A percentile compares a stretch with the other conserved stretches of the same genome.
Conservation (phyloP, 2,888 invertebrate species). For the Eretmocerus hayati region DNA sequence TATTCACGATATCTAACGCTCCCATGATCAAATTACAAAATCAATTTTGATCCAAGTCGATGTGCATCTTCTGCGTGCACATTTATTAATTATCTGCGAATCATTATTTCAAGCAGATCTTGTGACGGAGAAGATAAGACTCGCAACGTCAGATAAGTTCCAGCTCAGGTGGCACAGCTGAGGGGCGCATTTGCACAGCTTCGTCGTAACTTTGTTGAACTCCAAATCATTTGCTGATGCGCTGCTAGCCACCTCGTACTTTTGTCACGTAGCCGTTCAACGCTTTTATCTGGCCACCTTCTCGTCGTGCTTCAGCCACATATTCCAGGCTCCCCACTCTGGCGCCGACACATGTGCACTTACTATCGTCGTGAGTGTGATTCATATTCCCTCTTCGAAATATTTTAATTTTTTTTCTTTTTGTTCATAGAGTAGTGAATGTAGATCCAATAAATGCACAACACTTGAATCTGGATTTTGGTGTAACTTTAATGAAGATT, state of each 20-base stretch:
- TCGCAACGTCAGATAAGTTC: conserved; percentile 64
- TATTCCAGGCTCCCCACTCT: conserved; percentile 48
- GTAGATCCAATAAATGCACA: no score
- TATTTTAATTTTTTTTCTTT: no score
- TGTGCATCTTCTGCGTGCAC: no score
- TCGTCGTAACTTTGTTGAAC: conserved; percentile 68
- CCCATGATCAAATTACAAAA: no score
- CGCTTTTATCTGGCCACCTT: conserved; percentile 78
- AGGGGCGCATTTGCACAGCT: conserved; percentile 72
- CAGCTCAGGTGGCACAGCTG: conserved; percentile 87
- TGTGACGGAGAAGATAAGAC: conserved; percentile 49
- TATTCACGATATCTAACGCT: no score
- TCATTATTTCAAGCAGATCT: no score
- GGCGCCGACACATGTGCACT: conserved; percentile 45
- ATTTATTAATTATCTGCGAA: no score
- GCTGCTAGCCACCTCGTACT: conserved; percentile 69
- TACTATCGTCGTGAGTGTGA: conserved; percentile 43
- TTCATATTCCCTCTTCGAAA: no score
- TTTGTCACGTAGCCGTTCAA: conserved; percentile 78
- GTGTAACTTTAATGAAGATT: no score
- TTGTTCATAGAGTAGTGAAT: no score
- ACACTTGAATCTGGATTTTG: no score
- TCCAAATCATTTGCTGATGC: conserved; percentile 80
- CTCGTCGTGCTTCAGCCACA: conserved; percentile 59
- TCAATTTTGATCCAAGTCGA: no score